Evolutionary conservation across 2,113 vertebrate species (phyloP), one percentile per base, ranked within the genome.

Genomic region (Trachemys scripta): DNA sequence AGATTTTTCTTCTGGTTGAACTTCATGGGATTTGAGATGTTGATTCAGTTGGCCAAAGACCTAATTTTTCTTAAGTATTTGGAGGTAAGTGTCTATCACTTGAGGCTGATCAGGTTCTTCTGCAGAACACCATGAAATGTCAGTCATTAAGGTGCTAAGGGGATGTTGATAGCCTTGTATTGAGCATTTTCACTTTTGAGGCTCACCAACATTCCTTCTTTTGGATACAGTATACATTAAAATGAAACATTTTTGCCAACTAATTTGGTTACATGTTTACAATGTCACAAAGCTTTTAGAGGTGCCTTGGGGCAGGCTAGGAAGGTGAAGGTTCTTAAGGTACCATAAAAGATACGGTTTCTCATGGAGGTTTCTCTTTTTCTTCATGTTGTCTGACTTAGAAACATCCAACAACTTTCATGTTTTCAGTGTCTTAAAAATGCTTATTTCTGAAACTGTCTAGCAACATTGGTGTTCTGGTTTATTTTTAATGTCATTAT

Each of bases 401-500:
- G 22, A 38, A 72, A 72, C n/a, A 38, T 72, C 65, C 84, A 90
- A 84, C 86, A 87, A 92, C 91, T 88, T 94, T 93, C 90, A 88
- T 93, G 49, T 96, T 75, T 97, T 94, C 85, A 16, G 29, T 92
- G 56, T 62, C 89, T 94, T 93, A 96, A 96, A 62, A 84, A 84
- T 91, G 80, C 42, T 86, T 79, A 97, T 90, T 79, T 94, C 72
- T 94, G 80, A 91, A 96, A 98, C 93, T 72, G 90, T 97, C 95
- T 1, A 51, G 57, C 85, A 97, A 85, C 96, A 65, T 90, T 96
- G 95, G 42, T 62, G 54, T 35, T 5, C 94, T 92, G 16, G 47
- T 93, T 84, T 78, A 51, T 95, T 94, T 97, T 97, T 98, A 94
- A 96, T 98, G 96, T 98, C 95, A 96, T 97, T 98, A 97, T 98